phyloP scores from a whole-genome alignment of 2,888 invertebrate genomes.

The Geotrupes spiniger region DNA sequence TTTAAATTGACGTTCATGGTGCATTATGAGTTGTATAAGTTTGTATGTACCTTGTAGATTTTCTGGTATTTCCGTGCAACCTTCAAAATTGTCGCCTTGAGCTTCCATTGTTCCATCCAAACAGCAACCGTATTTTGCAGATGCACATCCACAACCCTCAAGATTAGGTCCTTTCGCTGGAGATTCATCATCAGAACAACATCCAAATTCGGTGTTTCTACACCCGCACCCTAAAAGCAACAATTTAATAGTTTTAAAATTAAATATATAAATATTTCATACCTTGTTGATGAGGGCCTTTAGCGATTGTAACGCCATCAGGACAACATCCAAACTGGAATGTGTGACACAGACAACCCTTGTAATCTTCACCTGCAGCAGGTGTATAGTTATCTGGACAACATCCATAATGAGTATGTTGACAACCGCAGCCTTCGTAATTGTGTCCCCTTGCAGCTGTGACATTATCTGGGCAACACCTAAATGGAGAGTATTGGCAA shows the following conservation, averaged over 20 bases:
- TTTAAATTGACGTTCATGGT: too few relatives aligned
- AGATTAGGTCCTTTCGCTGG: conserved; percentile 73
- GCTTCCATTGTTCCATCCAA: conserved; percentile 79
- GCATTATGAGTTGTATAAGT: neutral
- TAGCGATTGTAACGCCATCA: conserved; percentile 74
- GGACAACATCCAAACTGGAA: conserved; percentile 90
- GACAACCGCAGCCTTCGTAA: conserved; percentile 80
- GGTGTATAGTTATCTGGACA: conserved; percentile 78
- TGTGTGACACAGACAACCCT: conserved; percentile 82
- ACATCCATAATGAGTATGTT: conserved; percentile 72
- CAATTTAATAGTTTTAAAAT: conserved; percentile 26
- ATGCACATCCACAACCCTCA: conserved; percentile 79
- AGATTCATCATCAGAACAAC: conserved; percentile 81
- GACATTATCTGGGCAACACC: conserved; percentile 83
- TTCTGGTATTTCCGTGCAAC: conserved; percentile 70
- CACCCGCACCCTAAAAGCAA: conserved; percentile 77
- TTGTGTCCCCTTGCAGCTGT: conserved; percentile 76
- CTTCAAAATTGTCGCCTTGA: conserved; percentile 77
- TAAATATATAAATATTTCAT: too few relatives aligned
- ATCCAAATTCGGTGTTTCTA: conserved; percentile 70
- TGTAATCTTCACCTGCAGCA: conserved; percentile 72
- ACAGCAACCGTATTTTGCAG: conserved; percentile 81
- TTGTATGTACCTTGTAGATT: conserved; percentile 60
- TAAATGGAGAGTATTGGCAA: conserved; percentile 72
- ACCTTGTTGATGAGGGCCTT: conserved; percentile 69